Base-by-base conservation (phyloP, 2,888 invertebrate species). In the Gryllus longicercus region DNA sequence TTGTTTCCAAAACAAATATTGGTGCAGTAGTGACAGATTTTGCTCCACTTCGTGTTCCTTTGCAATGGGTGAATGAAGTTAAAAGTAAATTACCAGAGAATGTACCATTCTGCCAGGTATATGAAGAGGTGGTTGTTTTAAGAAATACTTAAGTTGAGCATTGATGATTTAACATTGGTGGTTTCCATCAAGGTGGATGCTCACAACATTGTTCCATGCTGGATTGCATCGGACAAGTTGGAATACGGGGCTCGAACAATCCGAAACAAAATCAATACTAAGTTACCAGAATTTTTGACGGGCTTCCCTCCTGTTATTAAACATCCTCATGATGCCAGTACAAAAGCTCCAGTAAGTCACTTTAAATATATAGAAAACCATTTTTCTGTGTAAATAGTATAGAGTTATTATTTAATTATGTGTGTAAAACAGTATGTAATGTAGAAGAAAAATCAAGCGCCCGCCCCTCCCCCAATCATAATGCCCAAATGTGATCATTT, bases 241-340 rank as follows among this genome's bases (percentile, higher is more conserved):
- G 97, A 97, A 86, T 95, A 95, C 86, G 93, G 93, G 2, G 97
- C 97, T 0, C 90, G 95, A 83, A 96, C 96, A 8, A 95, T 97
- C 80, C 90, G 97, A 77, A 91, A 91, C 82, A 97, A 97, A 88
- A 95, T 97, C 81, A 93, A 92, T 84, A 91, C 91, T 0, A 93
- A 95, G 85, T 87, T 97, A 38, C 88, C 88, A 2, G 93, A 93
- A 84, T 94, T 91, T 85, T 89, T 97, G 16, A 96, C 94, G 0
- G 92, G 93, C 84, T 97, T 94, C 87, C 97, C 97, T 0, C 93
- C 94, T 0, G 88, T 97, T 2, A 90, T 93, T 74, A 90, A 90
- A 83, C 95, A 96, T 87, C 93, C 93, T 0, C 88, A 91, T 85
- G 86, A 86, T 38, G 87, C 88, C 83, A 88, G 88, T 81, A 86